phyloP scores from a whole-genome alignment of 2,888 invertebrate genomes.

The Orthonychiurus folsomi region DNA sequence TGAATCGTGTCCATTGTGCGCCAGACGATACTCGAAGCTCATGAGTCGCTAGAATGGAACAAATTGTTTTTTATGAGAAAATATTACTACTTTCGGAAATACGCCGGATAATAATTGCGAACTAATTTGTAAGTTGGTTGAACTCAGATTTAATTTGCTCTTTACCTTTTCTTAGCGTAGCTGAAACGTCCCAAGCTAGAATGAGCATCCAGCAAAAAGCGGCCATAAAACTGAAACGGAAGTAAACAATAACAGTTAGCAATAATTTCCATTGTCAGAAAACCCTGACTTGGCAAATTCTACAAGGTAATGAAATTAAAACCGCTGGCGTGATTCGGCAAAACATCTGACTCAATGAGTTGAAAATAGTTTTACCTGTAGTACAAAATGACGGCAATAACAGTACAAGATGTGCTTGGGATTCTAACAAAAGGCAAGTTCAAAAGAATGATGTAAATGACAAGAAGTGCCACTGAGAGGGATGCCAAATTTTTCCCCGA shows the following conservation, averaged over 20 bases:
- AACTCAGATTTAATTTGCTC: no score
- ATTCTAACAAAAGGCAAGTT: slow-evolving; percentile 43
- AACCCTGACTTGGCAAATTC: background rate
- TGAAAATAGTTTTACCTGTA: slow-evolving; percentile 42
- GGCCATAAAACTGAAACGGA: slow-evolving; percentile 45
- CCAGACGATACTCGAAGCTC: slow-evolving; percentile 46
- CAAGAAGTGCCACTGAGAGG: slow-evolving; percentile 47
- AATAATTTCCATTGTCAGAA: slow-evolving; percentile 2
- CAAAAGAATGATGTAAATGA: slow-evolving; percentile 48
- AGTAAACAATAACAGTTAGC: slow-evolving; percentile 3
- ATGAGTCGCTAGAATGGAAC: slow-evolving; percentile 45
- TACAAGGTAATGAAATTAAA: slow-evolving; percentile 11
- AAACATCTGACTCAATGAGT: background rate
- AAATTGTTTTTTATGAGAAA: no score
- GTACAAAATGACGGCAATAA: slow-evolving; percentile 46
- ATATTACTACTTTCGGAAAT: no score
- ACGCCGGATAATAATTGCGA: no score
- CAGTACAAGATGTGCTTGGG: slow-evolving; percentile 43
- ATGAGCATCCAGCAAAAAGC: slow-evolving; percentile 52
- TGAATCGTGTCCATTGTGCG: slow-evolving; percentile 44
- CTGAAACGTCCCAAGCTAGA: slow-evolving; percentile 49
- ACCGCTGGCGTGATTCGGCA: no score
- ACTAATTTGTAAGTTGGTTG: no score
- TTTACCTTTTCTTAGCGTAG: slow-evolving; percentile 43
- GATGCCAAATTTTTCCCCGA: slow-evolving; percentile 51